phyloP scores from a whole-genome alignment of 2,888 invertebrate species.

The Drosophila conformis region DNA sequence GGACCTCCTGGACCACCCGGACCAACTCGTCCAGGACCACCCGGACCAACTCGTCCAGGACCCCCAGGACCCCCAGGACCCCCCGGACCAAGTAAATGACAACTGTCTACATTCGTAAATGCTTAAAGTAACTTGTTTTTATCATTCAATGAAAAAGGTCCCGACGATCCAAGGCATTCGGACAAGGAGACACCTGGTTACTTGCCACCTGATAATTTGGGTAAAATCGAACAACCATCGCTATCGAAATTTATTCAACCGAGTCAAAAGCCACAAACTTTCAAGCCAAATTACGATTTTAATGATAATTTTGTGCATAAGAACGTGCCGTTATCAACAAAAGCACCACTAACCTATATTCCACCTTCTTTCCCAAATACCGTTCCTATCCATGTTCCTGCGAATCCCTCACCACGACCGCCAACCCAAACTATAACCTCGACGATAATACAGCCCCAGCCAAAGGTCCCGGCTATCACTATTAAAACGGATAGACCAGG shows the following conservation, averaged over 20 bases:
- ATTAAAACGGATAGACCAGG: constrained; percentile 76
- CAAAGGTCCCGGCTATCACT: constrained; percentile 78
- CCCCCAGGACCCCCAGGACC: constrained; percentile 39
- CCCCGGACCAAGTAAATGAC: constrained; percentile 42
- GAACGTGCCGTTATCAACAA: constrained; percentile 58
- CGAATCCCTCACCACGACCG: constrained; percentile 61
- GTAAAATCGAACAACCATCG: constrained; percentile 83
- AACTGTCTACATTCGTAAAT: too few species aligned
- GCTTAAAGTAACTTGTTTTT: not conserved
- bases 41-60: constrained; percentile 41
- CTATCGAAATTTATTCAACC: constrained; percentile 67
- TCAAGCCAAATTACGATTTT: constrained; percentile 74
- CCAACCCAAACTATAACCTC: constrained; percentile 51
- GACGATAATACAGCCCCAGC: constrained; percentile 65
- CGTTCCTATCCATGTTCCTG: constrained; percentile 73
- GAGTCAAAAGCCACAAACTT: constrained; percentile 61
- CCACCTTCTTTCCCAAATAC: constrained; percentile 79
- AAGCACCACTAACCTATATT: constrained; percentile 80
- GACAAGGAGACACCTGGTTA: constrained; percentile 81
- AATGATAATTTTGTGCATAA: constrained; percentile 75
- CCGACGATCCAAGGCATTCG: constrained; percentile 78
- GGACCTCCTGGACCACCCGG: constrained; percentile 66
- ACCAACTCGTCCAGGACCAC: constrained; percentile 66
- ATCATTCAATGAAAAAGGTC: constrained; percentile 13
- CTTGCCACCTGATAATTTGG: constrained; percentile 86